Evolutionary conservation across 2,113 vertebrate genomes (phyloP).

Genomic region (Phaethon lepturus): DNA sequence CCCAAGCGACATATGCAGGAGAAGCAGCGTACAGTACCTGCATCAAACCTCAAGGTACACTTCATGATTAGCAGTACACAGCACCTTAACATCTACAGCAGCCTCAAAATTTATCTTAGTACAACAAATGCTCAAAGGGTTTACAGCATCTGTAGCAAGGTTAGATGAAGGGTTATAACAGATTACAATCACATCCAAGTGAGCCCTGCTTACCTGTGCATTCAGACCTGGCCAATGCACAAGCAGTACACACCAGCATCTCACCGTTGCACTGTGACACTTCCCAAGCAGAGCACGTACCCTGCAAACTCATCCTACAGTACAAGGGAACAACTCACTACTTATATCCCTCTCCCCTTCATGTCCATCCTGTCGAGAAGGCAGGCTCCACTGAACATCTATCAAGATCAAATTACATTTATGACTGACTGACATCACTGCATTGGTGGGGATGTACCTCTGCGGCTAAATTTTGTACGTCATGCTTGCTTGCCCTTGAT

Average conservation of each 20-base stretch:
- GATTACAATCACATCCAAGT: background rate
- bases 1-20: conserved; percentile 52
- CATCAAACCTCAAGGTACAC: conserved; percentile 58
- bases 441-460: background rate
- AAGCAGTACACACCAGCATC: background rate
- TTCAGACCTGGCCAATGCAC: background rate
- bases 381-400: background rate
- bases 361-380: accelerated
- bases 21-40: conserved; percentile 43
- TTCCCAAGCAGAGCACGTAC: accelerated
- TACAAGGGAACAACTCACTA: background rate
- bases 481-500: background rate
- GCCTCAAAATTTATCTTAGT: conserved; percentile 9
- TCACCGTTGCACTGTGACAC: background rate
- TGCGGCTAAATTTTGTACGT: background rate
- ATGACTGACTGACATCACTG: background rate
- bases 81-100: conserved; percentile 68
- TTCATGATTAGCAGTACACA: conserved; percentile 56
- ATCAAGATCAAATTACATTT: background rate
- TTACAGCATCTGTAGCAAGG: conserved; percentile 43
- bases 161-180: conserved; percentile 8
- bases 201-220: conserved; percentile 16
- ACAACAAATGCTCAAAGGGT: conserved; percentile 45
- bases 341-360: background rate
- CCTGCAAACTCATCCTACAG: background rate